Conservation (phyloP, 2,113 vertebrate species). For the Eudyptes chrysolophus region DNA sequence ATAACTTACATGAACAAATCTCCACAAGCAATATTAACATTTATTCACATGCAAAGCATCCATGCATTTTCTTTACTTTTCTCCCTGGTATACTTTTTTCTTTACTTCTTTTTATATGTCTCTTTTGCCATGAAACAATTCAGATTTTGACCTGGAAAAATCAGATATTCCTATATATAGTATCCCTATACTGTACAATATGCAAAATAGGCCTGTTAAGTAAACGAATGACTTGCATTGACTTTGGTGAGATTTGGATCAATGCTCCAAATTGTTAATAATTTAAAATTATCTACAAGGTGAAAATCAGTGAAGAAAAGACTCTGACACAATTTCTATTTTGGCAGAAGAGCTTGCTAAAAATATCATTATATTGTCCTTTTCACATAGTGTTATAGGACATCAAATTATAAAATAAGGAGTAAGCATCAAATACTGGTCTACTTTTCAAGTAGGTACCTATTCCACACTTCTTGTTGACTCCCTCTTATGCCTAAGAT, state of each 20-base stretch:
- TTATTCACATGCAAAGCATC: neutral
- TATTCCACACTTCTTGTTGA: neutral
- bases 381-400: conserved; percentile 22
- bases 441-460: neutral
- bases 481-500: neutral
- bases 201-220: conserved; percentile 23
- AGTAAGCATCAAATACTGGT: neutral
- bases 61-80: neutral
- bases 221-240: conserved; percentile 16
- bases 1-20: neutral
- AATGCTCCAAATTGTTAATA: conserved; percentile 44
- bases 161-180: neutral
- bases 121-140: neutral
- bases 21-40: neutral
- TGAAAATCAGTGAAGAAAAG: conserved; percentile 41
- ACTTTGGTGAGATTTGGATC: conserved; percentile 45
- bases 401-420: conserved; percentile 11
- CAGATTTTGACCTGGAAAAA: conserved; percentile 31
- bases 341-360: conserved; percentile 22
- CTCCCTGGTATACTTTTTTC: neutral
- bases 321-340: conserved; percentile 54
- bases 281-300: conserved; percentile 45
- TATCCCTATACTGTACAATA: neutral
- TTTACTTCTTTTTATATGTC: neutral
- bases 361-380: conserved; percentile 39